Percentiles rank a stretch among this genome's conserved stretches.
Evolutionary conservation across 2,888 invertebrate species (phyloP).

Genomic region (Deilephila porcellus): DNA sequence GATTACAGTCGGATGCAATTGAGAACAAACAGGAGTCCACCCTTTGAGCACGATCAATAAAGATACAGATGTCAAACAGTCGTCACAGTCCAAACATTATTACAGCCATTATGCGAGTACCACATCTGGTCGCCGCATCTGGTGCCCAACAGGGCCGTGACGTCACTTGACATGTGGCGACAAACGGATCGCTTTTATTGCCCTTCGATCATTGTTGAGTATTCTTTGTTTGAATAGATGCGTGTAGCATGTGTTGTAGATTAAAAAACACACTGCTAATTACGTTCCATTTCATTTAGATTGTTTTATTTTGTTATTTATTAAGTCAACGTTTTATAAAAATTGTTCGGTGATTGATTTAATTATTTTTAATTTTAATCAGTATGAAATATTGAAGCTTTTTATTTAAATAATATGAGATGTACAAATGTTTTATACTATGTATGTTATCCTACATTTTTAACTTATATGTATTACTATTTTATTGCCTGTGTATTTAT

Average conservation of each 20-base stretch:
- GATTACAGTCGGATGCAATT: constrained; percentile 34
- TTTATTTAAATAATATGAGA: no score
- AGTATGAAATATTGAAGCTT: no score
- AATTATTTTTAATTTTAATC: not conserved
- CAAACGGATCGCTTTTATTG: constrained; percentile 60
- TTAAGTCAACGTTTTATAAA: not conserved
- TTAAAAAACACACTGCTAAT: constrained; percentile 9
- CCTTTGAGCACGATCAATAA: constrained; percentile 54
- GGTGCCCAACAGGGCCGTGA: constrained; percentile 65
- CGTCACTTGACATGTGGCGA: constrained; percentile 77
- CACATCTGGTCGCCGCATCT: constrained; percentile 76
- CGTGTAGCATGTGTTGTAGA: constrained; percentile 6
- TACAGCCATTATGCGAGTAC: constrained; percentile 44
- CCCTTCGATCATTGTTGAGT: constrained; percentile 53
- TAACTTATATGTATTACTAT: no score
- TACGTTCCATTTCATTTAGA: not conserved
- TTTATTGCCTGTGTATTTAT: no score
- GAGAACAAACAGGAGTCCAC: constrained; percentile 44
- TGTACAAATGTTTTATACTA: no score
- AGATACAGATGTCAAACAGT: constrained; percentile 77
- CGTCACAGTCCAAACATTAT: constrained; percentile 55
- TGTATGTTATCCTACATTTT: no score
- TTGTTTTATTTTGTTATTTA: not conserved
- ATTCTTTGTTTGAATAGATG: constrained; percentile 16
- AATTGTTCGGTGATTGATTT: not conserved